Conservation (phyloP, 2,797 vertebrate species). For the Falco berigora region DNA sequence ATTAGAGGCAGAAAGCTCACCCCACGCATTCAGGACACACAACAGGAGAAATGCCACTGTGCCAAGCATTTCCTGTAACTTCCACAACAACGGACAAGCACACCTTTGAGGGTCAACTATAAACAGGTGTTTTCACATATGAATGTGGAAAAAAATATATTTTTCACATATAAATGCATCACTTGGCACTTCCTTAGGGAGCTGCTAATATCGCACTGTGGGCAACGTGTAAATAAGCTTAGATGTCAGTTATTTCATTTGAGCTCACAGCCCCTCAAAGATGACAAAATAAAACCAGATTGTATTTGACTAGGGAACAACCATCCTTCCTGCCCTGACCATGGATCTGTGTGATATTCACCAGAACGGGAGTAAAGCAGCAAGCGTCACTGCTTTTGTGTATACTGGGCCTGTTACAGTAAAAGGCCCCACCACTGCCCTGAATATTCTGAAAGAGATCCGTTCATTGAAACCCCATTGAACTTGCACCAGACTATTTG, state of each 20-base stretch:
- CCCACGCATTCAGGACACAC: background rate
- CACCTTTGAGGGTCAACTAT: background rate
- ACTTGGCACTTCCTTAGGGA: background rate
- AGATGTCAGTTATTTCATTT: background rate
- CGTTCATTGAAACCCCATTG: background rate
- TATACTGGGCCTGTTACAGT: background rate
- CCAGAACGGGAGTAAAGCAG: background rate
- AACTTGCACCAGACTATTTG: background rate
- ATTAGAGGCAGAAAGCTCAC: background rate
- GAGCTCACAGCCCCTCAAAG: background rate
- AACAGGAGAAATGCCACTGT: background rate
- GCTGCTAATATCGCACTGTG: background rate
- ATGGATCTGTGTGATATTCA: background rate
- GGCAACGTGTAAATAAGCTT: background rate
- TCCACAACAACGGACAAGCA: background rate
- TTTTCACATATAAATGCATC: too few relatives aligned
- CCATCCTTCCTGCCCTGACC: background rate
- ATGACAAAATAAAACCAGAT: background rate
- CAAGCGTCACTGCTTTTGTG: background rate
- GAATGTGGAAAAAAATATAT: too few relatives aligned
- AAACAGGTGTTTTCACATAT: background rate
- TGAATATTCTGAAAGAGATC: background rate
- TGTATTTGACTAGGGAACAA: background rate
- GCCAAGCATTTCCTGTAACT: background rate
- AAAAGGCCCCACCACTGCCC: background rate